Percentiles rank a stretch among this genome's conserved stretches.
These are phyloP conservation scores for Sternarchorhynchus goeldii DNA, from an alignment of 2,797 vertebrate genomes.

Conservation along the genomic window DNA sequence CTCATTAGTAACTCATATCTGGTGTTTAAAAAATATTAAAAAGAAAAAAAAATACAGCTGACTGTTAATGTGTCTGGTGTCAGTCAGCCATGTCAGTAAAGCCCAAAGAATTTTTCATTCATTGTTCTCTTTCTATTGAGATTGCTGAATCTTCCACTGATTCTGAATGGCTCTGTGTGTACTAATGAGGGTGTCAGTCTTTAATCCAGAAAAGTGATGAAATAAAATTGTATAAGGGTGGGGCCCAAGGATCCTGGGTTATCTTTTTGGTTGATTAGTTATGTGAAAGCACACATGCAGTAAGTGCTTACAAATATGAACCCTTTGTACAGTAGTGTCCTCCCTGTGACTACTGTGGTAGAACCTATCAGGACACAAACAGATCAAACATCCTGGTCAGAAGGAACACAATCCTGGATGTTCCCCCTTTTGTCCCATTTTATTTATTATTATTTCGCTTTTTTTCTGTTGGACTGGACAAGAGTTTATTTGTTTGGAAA, in stretches of 20 bases:
- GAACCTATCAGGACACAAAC: slow-evolving; percentile 74
- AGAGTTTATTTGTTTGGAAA: slow-evolving; percentile 85
- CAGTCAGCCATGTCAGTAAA: slow-evolving; percentile 76
- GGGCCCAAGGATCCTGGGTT: slow-evolving; percentile 68
- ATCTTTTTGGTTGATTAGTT: slow-evolving; percentile 74
- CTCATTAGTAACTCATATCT: slow-evolving; percentile 69
- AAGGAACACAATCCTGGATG: slow-evolving; percentile 74
- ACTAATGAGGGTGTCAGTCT: slow-evolving; percentile 67
- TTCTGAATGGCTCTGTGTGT: slow-evolving; percentile 75
- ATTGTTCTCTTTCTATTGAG: slow-evolving; percentile 74
- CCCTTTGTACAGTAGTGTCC: slow-evolving; percentile 82
- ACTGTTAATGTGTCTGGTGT: slow-evolving; percentile 79
- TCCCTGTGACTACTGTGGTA: slow-evolving; percentile 74
- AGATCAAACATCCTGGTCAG: slow-evolving; percentile 75
- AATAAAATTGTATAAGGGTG: slow-evolving; percentile 63
- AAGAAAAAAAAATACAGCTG: slow-evolving; percentile 68
- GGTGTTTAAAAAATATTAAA: slow-evolving; percentile 57
- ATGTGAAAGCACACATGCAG: slow-evolving; percentile 78
- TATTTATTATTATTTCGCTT: slow-evolving; percentile 65
- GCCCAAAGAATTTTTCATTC: slow-evolving; percentile 81
- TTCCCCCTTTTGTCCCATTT: slow-evolving; percentile 40
- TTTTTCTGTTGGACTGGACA: slow-evolving; percentile 79
- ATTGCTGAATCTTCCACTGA: slow-evolving; percentile 70
- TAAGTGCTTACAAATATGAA: slow-evolving; percentile 80
- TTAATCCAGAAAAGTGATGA: slow-evolving; percentile 67